Evolutionary conservation across 1,140 invertebrate species (phyloP).

Genomic region (Octopus bimaculoides): DNA sequence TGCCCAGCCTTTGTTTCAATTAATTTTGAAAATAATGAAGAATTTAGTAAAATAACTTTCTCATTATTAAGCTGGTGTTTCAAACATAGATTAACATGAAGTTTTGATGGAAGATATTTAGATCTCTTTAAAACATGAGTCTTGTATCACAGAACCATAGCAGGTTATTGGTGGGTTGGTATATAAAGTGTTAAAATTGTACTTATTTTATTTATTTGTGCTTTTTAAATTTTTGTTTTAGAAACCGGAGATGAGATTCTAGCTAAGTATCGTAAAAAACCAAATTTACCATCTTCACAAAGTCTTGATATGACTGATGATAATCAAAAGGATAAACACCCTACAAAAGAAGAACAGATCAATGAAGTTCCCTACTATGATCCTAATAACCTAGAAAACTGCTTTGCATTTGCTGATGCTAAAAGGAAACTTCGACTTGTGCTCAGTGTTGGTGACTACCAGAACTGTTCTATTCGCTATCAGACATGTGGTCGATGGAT

Average conservation of each 20-base stretch:
- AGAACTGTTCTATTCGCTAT: slow-evolving; percentile 31
- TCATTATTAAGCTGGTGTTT: too few species aligned
- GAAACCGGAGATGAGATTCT: slow-evolving; percentile 90
- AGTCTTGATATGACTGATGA: slow-evolving; percentile 11
- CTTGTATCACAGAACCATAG: too few species aligned
- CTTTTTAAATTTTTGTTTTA: slow-evolving; percentile 33
- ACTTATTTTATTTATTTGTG: background rate
- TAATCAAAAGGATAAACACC: slow-evolving; percentile 27
- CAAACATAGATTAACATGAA: too few species aligned
- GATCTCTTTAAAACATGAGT: too few species aligned
- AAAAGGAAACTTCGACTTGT: slow-evolving; percentile 91
- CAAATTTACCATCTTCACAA: slow-evolving; percentile 21
- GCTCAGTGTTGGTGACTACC: slow-evolving; percentile 70
- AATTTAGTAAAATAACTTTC: too few species aligned
- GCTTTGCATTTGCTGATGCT: slow-evolving; percentile 74
- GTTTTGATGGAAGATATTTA: too few species aligned
- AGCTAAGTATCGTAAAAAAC: slow-evolving; percentile 86
- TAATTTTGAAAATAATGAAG: too few species aligned
- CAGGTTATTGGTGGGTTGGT: too few species aligned
- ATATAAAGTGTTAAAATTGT: background rate
- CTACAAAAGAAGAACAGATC: slow-evolving; percentile 34
- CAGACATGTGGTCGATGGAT: slow-evolving; percentile 18
- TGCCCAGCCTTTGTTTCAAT: too few species aligned
- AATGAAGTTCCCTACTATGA: slow-evolving; percentile 65
- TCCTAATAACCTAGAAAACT: slow-evolving; percentile 65